phyloP scores from a whole-genome alignment of 1,140 invertebrate genomes.

The Drosophila bifasciata region DNA sequence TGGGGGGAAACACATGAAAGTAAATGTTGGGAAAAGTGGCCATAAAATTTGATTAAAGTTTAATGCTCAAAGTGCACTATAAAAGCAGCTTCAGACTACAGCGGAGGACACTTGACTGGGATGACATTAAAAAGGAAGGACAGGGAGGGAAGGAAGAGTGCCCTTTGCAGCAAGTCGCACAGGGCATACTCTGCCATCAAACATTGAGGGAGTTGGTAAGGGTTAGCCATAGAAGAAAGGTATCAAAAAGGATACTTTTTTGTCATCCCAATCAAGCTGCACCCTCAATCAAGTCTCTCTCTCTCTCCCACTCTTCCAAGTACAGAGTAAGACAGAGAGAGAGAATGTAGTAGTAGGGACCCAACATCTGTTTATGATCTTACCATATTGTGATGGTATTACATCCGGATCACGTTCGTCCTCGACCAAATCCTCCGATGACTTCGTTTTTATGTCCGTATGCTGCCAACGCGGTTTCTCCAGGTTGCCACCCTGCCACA shows the following conservation, averaged over 20 bases:
- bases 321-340: no score
- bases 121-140: conserved; percentile 28
- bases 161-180: neutral
- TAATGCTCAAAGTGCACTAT: conserved; percentile 62
- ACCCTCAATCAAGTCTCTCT: neutral
- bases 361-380: conserved; percentile 62
- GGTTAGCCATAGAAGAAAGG: no score
- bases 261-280: no score
- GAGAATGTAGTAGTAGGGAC: neutral
- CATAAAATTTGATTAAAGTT: conserved; percentile 81
- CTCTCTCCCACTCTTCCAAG: no score
- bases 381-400: conserved; percentile 90
- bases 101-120: conserved; percentile 20
- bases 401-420: conserved; percentile 90
- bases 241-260: neutral
- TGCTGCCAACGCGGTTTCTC: conserved; percentile 83
- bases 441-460: conserved; percentile 83
- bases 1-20: conserved; percentile 61
- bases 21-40: conserved; percentile 65
- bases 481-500: conserved; percentile 63
- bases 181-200: neutral
- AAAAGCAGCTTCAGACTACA: conserved; percentile 24
- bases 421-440: conserved; percentile 80
- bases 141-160: neutral
- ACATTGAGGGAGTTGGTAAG: neutral